Percentiles rank a stretch among this genome's conserved stretches.
These are phyloP conservation scores for Chionoecetes opilio DNA, from an alignment of 1,140 invertebrate species.

Conservation along the genomic window DNA sequence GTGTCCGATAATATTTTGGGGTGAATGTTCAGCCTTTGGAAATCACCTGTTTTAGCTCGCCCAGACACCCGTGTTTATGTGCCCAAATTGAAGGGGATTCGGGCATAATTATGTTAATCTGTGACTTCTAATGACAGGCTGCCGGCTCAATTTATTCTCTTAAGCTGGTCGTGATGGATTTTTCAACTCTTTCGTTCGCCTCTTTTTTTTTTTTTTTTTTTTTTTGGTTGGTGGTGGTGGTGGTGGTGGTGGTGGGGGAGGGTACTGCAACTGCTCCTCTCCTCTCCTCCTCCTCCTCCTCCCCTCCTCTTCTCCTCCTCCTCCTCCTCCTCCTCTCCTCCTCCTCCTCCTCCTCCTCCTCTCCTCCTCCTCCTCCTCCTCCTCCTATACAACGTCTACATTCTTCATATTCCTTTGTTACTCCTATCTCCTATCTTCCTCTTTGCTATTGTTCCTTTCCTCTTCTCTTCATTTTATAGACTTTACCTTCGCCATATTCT, in stretches of 20 bases:
- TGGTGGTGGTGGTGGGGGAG: too few relatives aligned
- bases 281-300: background rate
- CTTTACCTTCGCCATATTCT: background rate
- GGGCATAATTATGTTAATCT: slow-evolving; percentile 71
- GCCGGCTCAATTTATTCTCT: slow-evolving; percentile 39
- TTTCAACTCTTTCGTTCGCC: background rate
- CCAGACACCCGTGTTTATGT: slow-evolving; percentile 64
- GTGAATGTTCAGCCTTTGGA: slow-evolving; percentile 58
- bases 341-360: slow-evolving; percentile 12
- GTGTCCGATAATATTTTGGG: slow-evolving; percentile 64
- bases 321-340: slow-evolving; percentile 11
- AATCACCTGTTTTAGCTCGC: slow-evolving; percentile 66
- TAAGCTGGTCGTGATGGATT: slow-evolving; percentile 49
- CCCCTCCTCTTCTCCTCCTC: background rate
- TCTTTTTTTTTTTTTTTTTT: too few relatives aligned
- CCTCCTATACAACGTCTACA: background rate
- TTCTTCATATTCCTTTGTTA: slow-evolving; percentile 9
- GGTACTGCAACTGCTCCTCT: background rate
- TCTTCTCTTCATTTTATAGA: background rate
- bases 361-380: slow-evolving; percentile 1
- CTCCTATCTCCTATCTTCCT: background rate
- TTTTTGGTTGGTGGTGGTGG: too few relatives aligned
- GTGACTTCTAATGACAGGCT: slow-evolving; percentile 63
- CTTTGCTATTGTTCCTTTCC: background rate
- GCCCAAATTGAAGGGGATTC: slow-evolving; percentile 67